Conservation (phyloP, 2,797 vertebrate genomes). For the Myotis planiceps region DNA sequence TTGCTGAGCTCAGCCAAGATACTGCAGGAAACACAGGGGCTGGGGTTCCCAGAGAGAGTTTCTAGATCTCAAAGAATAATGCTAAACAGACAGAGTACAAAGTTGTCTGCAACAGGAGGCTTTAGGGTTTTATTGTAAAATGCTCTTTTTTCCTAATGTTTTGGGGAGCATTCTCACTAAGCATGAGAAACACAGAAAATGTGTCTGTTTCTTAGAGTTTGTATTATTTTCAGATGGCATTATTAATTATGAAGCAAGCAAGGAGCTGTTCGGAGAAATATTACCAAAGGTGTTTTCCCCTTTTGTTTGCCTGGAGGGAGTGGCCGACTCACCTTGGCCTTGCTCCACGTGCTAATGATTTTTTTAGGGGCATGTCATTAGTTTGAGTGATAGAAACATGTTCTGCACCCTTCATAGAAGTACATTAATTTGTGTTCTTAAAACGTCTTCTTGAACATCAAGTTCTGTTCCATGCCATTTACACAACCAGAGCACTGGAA, state of each 20-base stretch:
- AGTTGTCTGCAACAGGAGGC: slow-evolving; percentile 6
- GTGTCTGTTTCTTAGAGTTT: neutral
- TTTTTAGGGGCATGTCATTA: slow-evolving; percentile 43
- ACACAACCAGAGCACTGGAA: neutral
- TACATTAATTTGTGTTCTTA: slow-evolving; percentile 51
- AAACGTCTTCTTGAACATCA: slow-evolving; percentile 46
- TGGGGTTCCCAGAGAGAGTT: slow-evolving; percentile 57
- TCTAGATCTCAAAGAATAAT: slow-evolving; percentile 60
- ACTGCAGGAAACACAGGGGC: slow-evolving; percentile 71
- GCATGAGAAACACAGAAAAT: neutral
- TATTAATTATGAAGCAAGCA: slow-evolving; percentile 13
- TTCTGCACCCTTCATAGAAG: slow-evolving; percentile 22
- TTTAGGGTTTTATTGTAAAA: slow-evolving; percentile 52
- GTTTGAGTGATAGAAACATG: slow-evolving; percentile 38
- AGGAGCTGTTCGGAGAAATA: neutral
- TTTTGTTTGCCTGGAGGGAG: neutral
- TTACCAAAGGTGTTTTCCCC: neutral
- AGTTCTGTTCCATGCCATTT: slow-evolving; percentile 43
- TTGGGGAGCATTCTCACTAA: neutral
- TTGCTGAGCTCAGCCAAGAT: slow-evolving; percentile 71
- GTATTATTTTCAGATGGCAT: slow-evolving; percentile 1
- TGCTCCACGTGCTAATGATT: neutral
- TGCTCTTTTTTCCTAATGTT: neutral
- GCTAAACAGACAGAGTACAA: slow-evolving; percentile 66
- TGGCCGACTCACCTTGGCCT: neutral